Evolutionary conservation across 2,113 vertebrate genomes (phyloP), one percentile per base, ranked within the genome.

Genomic region (Oryzias celebensis): DNA sequence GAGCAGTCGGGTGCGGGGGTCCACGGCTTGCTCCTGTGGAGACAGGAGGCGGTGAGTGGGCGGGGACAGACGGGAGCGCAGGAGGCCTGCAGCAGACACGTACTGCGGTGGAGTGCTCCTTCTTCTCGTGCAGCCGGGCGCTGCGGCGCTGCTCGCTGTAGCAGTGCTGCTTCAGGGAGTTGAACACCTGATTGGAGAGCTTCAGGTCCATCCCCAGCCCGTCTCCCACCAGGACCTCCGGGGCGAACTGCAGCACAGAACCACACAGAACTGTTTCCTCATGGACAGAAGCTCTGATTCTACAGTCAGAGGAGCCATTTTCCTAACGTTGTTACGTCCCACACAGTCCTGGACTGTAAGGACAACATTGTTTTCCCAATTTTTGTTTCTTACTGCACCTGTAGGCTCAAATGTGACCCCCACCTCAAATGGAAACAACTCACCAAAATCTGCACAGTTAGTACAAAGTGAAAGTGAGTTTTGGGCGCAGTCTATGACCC

Each of bases 191-290:
- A 66, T 98, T 99, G 83, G 97, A 95, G 24, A 99, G 62, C 83
- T 98, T 98, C 83, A 99, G 91, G 78, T 98, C 96, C 97, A 99
- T 98, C 68, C 95, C 93, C 67, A 98, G 87, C 56, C 97, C 97
- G 81, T 99, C 97, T 0, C 97, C 97, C 18, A 98, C 95, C 4
- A 93, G 96, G 68, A 99, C 94, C 72, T 92, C 96, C 1, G 97
- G 97, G 36, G 93, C 95, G 90, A 99, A 99, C 97, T 98, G 79
- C 2, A 14, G 65, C 4, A 4, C 15, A 18, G 17, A 24, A 18
- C 6, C 7, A 14, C 26, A 2, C n/a, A 26, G 18, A 12, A 18
- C 23, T 6, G 26, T 6, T 28, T 28, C 26, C 26, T 28, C 26
- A 28, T 4, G 4, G 26, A 36, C 31, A 31, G 31, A 7, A 31